Conservation (phyloP, 2,113 vertebrate species). For the Mirza zaza region DNA sequence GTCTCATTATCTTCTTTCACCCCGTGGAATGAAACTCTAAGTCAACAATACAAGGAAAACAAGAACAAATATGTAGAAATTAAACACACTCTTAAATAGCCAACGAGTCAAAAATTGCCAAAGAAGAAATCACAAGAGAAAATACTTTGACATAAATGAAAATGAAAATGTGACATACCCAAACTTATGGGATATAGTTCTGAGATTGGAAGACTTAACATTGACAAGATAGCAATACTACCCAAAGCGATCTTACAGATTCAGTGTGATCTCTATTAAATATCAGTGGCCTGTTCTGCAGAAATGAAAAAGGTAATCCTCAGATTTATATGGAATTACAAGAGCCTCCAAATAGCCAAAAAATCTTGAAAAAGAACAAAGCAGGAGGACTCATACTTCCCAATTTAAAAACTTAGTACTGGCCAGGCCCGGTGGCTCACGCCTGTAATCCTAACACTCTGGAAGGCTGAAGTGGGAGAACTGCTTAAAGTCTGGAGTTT, state of each 20-base stretch:
- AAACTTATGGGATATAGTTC: not conserved
- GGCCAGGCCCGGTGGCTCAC: no score
- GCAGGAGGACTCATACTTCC: not conserved
- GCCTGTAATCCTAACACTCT: no score
- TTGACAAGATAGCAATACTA: not conserved
- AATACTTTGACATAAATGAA: not conserved
- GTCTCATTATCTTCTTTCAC: not conserved
- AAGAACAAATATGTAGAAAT: not conserved
- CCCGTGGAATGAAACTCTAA: not conserved
- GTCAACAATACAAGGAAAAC: not conserved
- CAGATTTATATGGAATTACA: not conserved
- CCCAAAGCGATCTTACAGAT: not conserved
- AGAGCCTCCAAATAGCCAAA: not conserved
- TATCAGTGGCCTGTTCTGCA: not conserved
- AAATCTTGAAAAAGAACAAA: slow-evolving; percentile 2
- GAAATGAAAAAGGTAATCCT: not conserved
- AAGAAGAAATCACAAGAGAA: not conserved
- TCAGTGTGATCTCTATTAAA: not conserved
- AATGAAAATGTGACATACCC: not conserved
- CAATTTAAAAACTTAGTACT: not conserved
- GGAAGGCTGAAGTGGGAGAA: no score
- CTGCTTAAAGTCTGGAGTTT: no score
- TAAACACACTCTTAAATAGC: not conserved
- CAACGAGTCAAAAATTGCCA: not conserved
- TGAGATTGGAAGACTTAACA: not conserved